phyloP scores from a whole-genome alignment of 2,888 invertebrate species.

The Dryobota labecula region DNA sequence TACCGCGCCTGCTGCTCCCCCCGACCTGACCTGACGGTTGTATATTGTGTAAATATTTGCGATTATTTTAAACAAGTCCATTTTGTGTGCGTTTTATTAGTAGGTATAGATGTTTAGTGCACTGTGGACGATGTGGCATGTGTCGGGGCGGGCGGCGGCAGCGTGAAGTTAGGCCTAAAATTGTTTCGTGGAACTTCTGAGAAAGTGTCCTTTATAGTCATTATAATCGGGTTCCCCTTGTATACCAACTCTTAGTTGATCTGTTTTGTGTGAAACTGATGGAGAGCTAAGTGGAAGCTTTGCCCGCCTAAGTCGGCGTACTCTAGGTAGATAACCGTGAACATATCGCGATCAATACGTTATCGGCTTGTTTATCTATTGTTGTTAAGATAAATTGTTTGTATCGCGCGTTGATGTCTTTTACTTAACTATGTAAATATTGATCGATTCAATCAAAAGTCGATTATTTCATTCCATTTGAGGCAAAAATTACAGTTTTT shows the following conservation, averaged over 20 bases:
- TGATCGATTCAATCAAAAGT: constrained; percentile 8
- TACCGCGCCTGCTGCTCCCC: constrained; percentile 71
- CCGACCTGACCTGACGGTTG: constrained; percentile 66
- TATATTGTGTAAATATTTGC: constrained; percentile 86
- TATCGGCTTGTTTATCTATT: constrained; percentile 80
- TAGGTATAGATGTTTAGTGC: constrained; percentile 81
- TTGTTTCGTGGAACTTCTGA: constrained; percentile 78
- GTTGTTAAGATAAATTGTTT: constrained; percentile 80
- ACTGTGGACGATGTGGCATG: constrained; percentile 72
- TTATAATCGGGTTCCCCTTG: constrained; percentile 74
- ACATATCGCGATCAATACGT: constrained; percentile 84
- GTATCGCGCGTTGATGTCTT: constrained; percentile 87
- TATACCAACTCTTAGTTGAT: constrained; percentile 77
- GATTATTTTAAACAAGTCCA: constrained; percentile 78
- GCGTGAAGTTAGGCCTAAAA: constrained; percentile 82
- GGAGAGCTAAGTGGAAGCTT: constrained; percentile 64
- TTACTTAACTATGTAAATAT: constrained; percentile 72
- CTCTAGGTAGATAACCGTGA: constrained; percentile 73
- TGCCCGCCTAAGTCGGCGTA: constrained; percentile 74
- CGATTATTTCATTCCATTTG: constrained; percentile 1
- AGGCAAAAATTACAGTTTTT: not conserved
- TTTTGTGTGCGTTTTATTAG: constrained; percentile 83
- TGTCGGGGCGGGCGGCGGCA: constrained; percentile 77
- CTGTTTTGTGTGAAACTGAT: constrained; percentile 37
- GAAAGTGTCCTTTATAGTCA: constrained; percentile 85